Evolutionary conservation across 2,888 invertebrate genomes (phyloP).

Genomic region (Lampropteryx suffumata): DNA sequence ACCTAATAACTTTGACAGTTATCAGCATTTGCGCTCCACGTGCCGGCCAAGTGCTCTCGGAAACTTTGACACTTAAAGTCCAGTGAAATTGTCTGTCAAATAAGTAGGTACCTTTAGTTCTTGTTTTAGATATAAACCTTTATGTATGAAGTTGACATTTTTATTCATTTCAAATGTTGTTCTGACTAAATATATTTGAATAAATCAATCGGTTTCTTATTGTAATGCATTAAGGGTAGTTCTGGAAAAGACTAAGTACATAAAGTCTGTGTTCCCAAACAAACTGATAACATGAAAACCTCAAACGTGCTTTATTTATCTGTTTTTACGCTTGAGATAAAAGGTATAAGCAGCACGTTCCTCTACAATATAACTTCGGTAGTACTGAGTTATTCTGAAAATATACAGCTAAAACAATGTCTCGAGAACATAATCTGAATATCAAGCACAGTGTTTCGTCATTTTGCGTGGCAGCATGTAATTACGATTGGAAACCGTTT

Average conservation of each 20-base stretch:
- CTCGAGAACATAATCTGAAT: slow-evolving; percentile 24
- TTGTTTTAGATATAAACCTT: no score
- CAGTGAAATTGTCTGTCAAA: slow-evolving; percentile 53
- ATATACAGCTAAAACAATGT: neutral
- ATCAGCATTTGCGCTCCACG: neutral
- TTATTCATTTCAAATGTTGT: no score
- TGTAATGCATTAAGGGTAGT: no score
- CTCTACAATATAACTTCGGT: no score
- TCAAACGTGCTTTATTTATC: no score
- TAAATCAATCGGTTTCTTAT: no score
- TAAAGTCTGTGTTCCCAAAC: no score
- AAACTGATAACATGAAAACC: no score
- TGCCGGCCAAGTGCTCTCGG: slow-evolving; percentile 48
- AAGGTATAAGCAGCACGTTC: no score
- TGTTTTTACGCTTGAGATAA: no score
- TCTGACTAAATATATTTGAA: no score
- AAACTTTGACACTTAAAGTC: slow-evolving; percentile 68
- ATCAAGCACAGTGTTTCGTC: slow-evolving; percentile 28
- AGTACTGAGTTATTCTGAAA: neutral
- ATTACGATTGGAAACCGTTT: slow-evolving; percentile 32
- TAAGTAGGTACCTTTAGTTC: slow-evolving; percentile 37
- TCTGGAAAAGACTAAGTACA: no score
- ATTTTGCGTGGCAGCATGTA: slow-evolving; percentile 27
- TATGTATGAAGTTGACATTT: slow-evolving; percentile 22
- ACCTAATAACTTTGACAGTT: slow-evolving; percentile 5